Evolutionary conservation across 53 echinoderm and acorn worm species (phyloP), one percentile per base, ranked within the genome.

Genomic region (Antedon mediterranea): DNA sequence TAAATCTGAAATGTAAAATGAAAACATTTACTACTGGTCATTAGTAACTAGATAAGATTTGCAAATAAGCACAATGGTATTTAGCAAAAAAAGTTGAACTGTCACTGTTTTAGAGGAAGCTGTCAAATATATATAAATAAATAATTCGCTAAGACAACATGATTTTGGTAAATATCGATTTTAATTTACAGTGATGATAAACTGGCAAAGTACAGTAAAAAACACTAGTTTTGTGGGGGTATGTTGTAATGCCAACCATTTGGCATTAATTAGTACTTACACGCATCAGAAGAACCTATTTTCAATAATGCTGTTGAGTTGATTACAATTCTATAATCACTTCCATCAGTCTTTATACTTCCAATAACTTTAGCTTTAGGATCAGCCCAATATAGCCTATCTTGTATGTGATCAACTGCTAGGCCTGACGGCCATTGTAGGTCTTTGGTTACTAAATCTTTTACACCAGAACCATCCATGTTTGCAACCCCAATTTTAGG

Each of bases 401-500:
- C 79, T 0, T 27, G 75, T 29, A 73, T 73, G 78, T 83, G 88
- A 37, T 95, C 97, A 31, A 95, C 29, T n/a, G 97, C 92, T 43
- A 95, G 78, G 26, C 97, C 87, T 4, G 85, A 86, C 3, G 97
- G 91, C 78, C 85, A 89, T 13, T 76, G 80, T 30, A 92, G 30
- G 32, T 81, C 41, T 0, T 81, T 71, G 71, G 32, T 76, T 0
- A 95, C 89, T 6, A 91, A 79, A 26, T 74, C 78, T 7, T 14
- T 81, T 30, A 42, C 3, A 5, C 78, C 74, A 14, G 75, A 81
- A 29, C 97, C 97, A 81, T 95, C 97, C 87, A 95, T 91, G 82
- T 90, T 87, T 88, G 98, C 98, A 80, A 89, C 73, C 11, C 90
- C 98, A 43, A 98, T 92, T 81, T 92, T 88, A 5, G 98, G 98